Conservation (phyloP, 2,888 invertebrate species). For the Cabera pusaria region DNA sequence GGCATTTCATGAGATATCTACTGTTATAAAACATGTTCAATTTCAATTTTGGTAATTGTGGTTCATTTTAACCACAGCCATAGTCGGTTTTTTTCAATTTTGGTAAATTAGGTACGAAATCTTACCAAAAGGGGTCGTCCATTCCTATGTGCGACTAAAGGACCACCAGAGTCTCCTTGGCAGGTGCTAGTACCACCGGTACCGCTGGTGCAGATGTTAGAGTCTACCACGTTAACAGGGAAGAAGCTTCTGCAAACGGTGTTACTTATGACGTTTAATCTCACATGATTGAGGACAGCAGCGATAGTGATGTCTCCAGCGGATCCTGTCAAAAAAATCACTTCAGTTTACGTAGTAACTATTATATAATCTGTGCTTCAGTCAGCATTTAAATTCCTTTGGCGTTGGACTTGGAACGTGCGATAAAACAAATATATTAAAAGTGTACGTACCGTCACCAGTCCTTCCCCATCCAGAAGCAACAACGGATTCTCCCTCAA, state of each 20-base stretch:
- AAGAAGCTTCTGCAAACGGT: constrained; percentile 33
- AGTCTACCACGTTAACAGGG: constrained; percentile 35
- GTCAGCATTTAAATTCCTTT: too few relatives aligned
- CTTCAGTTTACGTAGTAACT: too few relatives aligned
- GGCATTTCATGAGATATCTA: too few relatives aligned
- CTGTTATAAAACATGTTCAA: too few relatives aligned
- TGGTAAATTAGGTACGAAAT: too few relatives aligned
- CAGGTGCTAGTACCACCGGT: constrained; percentile 43
- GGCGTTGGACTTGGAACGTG: too few relatives aligned
- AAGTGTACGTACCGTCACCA: not conserved
- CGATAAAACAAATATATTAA: too few relatives aligned
- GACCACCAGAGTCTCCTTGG: constrained; percentile 61
- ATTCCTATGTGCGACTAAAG: constrained; percentile 37
- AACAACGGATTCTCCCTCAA: not conserved
- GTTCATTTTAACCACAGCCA: too few relatives aligned
- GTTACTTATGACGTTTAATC: constrained; percentile 45
- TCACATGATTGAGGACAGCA: constrained; percentile 37
- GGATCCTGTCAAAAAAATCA: constrained; percentile 22
- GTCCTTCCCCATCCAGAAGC: not conserved
- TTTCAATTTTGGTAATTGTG: too few relatives aligned
- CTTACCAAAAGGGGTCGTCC: constrained; percentile 33
- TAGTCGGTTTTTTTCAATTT: too few relatives aligned
- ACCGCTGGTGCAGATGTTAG: constrained; percentile 53
- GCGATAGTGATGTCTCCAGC: constrained; percentile 18
- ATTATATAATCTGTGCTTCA: too few relatives aligned